These are phyloP conservation scores for Distichodus sexfasciatus DNA, from an alignment of 2,797 vertebrate genomes.

Conservation along the genomic window DNA sequence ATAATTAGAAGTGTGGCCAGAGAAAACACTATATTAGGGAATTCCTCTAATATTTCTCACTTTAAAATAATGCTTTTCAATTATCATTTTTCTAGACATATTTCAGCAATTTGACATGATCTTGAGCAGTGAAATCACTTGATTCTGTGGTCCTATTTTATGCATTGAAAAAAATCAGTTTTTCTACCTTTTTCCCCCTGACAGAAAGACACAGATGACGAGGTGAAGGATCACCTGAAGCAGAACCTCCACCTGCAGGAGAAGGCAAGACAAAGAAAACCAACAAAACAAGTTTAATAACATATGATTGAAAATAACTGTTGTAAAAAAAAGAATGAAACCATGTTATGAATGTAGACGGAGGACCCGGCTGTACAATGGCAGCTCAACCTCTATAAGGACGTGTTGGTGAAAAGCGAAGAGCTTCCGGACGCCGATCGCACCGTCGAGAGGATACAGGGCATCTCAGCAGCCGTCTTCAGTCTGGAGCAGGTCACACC, in stretches of 20 bases:
- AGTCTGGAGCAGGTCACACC: constrained; percentile 91
- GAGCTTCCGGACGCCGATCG: constrained; percentile 81
- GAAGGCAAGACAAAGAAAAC: constrained; percentile 74
- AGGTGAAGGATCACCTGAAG: constrained; percentile 90
- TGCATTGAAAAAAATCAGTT: not conserved
- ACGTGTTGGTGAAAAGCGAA: constrained; percentile 83
- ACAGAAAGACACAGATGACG: constrained; percentile 96
- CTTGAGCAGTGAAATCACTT: too few relatives aligned
- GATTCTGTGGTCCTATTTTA: too few relatives aligned
- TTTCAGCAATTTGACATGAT: too few relatives aligned
- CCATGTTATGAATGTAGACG: constrained; percentile 69
- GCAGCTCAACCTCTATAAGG: constrained; percentile 96
- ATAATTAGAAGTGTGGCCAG: not conserved
- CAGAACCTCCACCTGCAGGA: constrained; percentile 94
- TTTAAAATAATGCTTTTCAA: too few relatives aligned
- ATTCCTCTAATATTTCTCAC: too few relatives aligned
- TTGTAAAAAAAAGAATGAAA: not conserved
- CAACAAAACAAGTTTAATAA: not conserved
- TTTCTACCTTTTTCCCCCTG: constrained; percentile 29
- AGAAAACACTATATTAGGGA: too few relatives aligned
- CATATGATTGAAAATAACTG: not conserved
- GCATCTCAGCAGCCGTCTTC: constrained; percentile 93
- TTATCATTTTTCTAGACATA: too few relatives aligned
- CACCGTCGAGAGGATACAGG: constrained; percentile 88
- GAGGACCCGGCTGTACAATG: constrained; percentile 96